A percentile compares a stretch with the other conserved stretches of the same genome.
Evolutionary conservation across 1,140 invertebrate genomes (phyloP).

Genomic region (Saxidomus purpurata): DNA sequence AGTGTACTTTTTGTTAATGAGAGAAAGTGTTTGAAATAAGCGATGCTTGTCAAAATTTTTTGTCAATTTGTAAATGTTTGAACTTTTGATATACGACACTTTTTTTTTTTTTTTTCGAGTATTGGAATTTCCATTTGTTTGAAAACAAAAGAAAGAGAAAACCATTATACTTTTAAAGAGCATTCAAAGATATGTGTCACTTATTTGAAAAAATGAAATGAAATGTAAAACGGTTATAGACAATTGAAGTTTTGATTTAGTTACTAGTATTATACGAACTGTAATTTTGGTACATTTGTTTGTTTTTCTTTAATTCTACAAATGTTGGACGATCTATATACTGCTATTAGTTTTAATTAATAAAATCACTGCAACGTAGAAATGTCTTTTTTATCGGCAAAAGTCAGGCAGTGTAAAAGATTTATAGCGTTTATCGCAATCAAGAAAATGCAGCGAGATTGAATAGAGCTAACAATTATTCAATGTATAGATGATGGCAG

Average conservation of each 20-base stretch:
- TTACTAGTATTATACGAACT: neutral
- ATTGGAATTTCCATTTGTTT: neutral
- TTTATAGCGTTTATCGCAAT: neutral
- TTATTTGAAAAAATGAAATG: neutral
- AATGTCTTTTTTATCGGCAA: neutral
- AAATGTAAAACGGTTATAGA: neutral
- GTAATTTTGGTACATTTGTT: neutral
- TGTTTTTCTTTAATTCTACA: neutral
- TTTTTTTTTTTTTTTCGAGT: neutral
- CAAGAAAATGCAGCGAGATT: constrained; percentile 3
- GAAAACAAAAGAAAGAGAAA: constrained; percentile 31
- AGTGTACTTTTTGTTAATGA: constrained; percentile 17
- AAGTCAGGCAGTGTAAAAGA: constrained; percentile 4
- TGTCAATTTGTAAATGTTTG: constrained; percentile 15
- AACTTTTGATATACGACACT: neutral
- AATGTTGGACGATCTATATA: neutral
- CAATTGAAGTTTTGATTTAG: neutral
- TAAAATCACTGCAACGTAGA: neutral
- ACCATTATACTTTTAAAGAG: neutral
- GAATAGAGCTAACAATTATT: neutral
- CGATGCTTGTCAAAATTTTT: constrained; percentile 19
- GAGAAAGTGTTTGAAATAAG: neutral
- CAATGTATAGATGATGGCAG: neutral
- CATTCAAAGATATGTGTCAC: neutral
- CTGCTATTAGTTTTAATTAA: constrained; percentile 16